phyloP scores from a whole-genome alignment of 2,888 invertebrate species.

The Rosalia funebris region DNA sequence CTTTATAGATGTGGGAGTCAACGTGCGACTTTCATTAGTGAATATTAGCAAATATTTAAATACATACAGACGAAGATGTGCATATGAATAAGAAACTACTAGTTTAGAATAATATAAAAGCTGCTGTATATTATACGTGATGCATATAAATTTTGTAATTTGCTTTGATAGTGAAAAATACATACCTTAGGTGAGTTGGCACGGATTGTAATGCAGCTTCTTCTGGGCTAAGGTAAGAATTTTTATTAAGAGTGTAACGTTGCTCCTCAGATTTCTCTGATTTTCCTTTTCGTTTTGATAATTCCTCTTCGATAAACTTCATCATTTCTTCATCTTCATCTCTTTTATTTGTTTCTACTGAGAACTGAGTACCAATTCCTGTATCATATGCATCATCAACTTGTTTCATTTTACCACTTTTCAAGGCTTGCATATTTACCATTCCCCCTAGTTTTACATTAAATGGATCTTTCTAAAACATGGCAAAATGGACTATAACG shows the following conservation, averaged over 20 bases:
- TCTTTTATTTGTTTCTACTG: constrained; percentile 96
- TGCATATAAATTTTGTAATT: no score
- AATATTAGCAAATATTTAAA: no score
- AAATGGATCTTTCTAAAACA: constrained; percentile 74
- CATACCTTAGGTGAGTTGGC: constrained; percentile 66
- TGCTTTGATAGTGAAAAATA: no score
- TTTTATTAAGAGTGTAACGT: constrained; percentile 51
- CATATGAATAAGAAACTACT: no score
- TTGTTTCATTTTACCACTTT: constrained; percentile 82
- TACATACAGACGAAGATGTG: not conserved
- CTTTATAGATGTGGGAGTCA: no score
- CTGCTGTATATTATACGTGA: no score
- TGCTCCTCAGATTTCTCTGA: constrained; percentile 60
- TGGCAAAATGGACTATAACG: not conserved
- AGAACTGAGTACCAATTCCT: constrained; percentile 96
- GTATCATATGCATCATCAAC: constrained; percentile 92
- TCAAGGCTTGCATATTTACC: constrained; percentile 87
- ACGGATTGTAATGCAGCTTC: constrained; percentile 90
- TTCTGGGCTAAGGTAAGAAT: constrained; percentile 73
- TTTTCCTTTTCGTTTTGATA: constrained; percentile 78
- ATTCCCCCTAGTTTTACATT: constrained; percentile 86
- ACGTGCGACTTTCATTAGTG: no score
- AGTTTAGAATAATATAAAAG: no score
- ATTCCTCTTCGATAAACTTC: constrained; percentile 89
- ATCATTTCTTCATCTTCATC: constrained; percentile 99